Percentiles rank a stretch among this genome's conserved stretches.
Conservation (phyloP, 2,113 vertebrate genomes). For the Athene noctua region DNA sequence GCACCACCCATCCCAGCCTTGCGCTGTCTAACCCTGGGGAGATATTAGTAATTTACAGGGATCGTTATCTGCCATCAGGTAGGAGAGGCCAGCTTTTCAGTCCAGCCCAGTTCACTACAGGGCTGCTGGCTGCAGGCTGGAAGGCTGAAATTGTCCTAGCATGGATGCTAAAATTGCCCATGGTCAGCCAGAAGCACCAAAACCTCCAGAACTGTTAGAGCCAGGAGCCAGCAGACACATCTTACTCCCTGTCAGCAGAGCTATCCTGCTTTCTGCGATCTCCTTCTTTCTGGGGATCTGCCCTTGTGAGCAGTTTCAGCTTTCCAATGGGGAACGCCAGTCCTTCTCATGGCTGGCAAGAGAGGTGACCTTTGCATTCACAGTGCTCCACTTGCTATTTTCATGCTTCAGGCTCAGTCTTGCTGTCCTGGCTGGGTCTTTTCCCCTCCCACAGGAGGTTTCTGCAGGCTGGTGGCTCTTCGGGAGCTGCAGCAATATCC, state of each 20-base stretch:
- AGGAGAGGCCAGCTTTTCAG: slow-evolving; percentile 22
- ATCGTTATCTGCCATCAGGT: slow-evolving; percentile 64
- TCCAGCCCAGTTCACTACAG: slow-evolving; percentile 4
- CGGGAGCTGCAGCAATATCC: background rate
- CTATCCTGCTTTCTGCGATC: background rate
- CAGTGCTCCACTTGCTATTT: slow-evolving; percentile 4
- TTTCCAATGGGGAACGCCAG: background rate
- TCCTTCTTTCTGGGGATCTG: background rate
- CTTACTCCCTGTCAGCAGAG: background rate
- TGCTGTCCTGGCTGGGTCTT: background rate
- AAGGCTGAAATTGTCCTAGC: background rate
- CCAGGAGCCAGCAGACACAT: background rate
- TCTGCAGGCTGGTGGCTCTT: background rate
- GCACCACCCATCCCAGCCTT: background rate
- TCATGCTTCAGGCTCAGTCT: background rate
- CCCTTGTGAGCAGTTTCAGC: background rate
- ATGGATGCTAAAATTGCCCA: background rate
- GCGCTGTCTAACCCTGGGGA: background rate
- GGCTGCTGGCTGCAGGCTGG: background rate
- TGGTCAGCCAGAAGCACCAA: background rate
- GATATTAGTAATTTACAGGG: slow-evolving; percentile 50
- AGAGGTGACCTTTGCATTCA: slow-evolving; percentile 39
- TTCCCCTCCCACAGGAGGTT: background rate
- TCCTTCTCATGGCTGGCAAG: background rate
- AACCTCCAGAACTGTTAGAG: background rate